A percentile compares a stretch with the other conserved stretches of the same genome.
Conservation (phyloP, 2,888 invertebrate species). For the Tupiocoris notatus region DNA sequence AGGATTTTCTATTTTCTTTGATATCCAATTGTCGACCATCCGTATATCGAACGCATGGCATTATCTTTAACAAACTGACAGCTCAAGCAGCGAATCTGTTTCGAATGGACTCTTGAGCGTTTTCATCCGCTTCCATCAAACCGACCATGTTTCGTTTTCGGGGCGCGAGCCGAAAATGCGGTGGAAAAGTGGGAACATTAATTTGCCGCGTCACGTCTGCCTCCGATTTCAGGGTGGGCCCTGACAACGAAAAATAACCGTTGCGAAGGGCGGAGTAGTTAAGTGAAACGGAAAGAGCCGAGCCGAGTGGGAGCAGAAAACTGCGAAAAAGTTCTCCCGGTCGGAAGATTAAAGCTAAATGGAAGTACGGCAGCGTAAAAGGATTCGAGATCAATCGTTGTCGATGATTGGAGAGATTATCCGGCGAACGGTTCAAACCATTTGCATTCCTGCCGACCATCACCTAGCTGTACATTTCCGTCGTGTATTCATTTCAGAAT, state of each 20-base stretch:
- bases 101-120: not conserved
- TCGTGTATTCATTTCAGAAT: not conserved
- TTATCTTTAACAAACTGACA: too few species aligned
- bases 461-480: not conserved
- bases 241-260: not conserved
- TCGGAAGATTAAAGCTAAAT: not conserved
- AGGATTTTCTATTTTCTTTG: too few species aligned
- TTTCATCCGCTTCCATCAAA: not conserved
- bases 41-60: too few species aligned
- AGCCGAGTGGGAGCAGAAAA: not conserved
- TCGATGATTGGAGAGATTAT: not conserved
- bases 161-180: not conserved
- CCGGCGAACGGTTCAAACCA: not conserved
- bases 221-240: not conserved
- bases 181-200: not conserved
- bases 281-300: not conserved
- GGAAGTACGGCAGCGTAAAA: not conserved
- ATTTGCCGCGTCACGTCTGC: not conserved
- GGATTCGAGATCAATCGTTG: not conserved
- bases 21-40: too few species aligned
- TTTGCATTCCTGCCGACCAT: not conserved
- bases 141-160: not conserved
- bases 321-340: not conserved
- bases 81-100: not conserved
- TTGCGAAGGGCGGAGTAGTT: not conserved